Conservation (phyloP, 1,140 invertebrate species). For the Tetragnatha versicolor region DNA sequence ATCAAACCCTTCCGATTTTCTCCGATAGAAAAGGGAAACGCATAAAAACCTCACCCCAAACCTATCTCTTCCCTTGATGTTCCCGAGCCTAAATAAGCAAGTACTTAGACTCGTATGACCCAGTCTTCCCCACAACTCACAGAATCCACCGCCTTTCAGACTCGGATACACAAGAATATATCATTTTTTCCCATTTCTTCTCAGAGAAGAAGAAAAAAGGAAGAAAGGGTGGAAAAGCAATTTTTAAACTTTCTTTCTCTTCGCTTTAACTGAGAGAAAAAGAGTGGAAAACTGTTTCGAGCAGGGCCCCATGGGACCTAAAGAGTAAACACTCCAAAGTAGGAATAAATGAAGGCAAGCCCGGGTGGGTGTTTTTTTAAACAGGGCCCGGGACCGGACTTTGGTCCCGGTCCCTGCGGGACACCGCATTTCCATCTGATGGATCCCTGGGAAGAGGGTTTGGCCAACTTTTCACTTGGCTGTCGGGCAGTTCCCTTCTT, state of each 20-base stretch:
- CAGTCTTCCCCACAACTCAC: not conserved
- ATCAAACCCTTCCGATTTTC: too few relatives aligned
- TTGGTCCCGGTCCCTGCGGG: constrained; percentile 25
- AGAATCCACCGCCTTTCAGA: constrained; percentile 20
- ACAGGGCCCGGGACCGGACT: constrained; percentile 5
- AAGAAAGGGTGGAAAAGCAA: constrained; percentile 28
- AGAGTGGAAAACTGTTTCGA: constrained; percentile 35
- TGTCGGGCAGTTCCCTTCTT: not conserved
- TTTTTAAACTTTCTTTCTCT: constrained; percentile 51
- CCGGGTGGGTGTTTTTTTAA: constrained; percentile 11
- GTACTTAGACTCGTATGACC: constrained; percentile 6
- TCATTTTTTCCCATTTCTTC: constrained; percentile 50
- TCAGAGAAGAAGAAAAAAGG: constrained; percentile 1
- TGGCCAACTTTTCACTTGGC: constrained; percentile 39
- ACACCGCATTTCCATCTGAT: constrained; percentile 48
- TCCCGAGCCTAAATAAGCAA: constrained; percentile 27
- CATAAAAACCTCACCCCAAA: too few relatives aligned
- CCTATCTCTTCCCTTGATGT: too few relatives aligned
- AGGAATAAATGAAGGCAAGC: constrained; percentile 52
- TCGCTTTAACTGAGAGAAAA: constrained; percentile 35
- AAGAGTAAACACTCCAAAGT: constrained; percentile 51
- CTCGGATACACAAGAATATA: constrained; percentile 43
- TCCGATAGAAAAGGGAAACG: too few relatives aligned
- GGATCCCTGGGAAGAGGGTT: constrained; percentile 9
- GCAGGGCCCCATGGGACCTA: constrained; percentile 18